Conservation (phyloP, 2,888 invertebrate genomes). For the Watsonalla cultraria region DNA sequence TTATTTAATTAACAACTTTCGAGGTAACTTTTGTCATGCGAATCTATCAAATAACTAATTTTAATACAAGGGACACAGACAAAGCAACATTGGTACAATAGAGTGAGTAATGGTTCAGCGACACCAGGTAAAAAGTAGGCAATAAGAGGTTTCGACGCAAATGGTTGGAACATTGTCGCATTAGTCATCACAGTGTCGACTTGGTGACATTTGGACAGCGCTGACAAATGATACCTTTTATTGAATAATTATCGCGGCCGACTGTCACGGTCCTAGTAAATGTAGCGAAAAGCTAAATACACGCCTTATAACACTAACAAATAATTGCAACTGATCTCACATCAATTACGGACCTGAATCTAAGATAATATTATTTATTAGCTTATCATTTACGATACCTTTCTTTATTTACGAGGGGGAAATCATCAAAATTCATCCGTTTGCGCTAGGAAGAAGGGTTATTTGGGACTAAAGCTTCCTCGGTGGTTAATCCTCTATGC, state of each 20-base stretch:
- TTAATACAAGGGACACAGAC: slow-evolving; percentile 31
- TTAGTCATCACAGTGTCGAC: slow-evolving; percentile 71
- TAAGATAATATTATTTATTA: too few relatives aligned
- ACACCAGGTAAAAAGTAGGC: slow-evolving; percentile 69
- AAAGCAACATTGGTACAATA: slow-evolving; percentile 41
- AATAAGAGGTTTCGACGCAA: slow-evolving; percentile 63
- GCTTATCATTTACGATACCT: too few relatives aligned
- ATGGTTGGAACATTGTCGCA: slow-evolving; percentile 64
- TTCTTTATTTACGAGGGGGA: too few relatives aligned
- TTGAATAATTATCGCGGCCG: slow-evolving; percentile 67
- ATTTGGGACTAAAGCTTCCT: too few relatives aligned
- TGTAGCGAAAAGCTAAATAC: slow-evolving; percentile 34
- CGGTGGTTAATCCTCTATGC: too few relatives aligned
- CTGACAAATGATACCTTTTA: slow-evolving; percentile 72
- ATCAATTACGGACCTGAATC: neutral
- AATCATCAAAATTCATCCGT: too few relatives aligned
- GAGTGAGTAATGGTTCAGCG: slow-evolving; percentile 62
- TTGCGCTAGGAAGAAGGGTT: too few relatives aligned
- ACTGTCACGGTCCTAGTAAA: slow-evolving; percentile 48
- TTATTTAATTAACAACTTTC: slow-evolving; percentile 19
- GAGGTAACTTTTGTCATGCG: slow-evolving; percentile 25
- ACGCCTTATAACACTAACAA: neutral
- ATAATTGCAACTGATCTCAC: slow-evolving; percentile 1
- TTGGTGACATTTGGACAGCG: slow-evolving; percentile 66
- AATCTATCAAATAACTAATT: slow-evolving; percentile 39